A percentile compares a stretch with the other conserved stretches of the same genome.
phyloP scores from a whole-genome alignment of 2,113 vertebrate genomes.

The Dolichotis patagonum region DNA sequence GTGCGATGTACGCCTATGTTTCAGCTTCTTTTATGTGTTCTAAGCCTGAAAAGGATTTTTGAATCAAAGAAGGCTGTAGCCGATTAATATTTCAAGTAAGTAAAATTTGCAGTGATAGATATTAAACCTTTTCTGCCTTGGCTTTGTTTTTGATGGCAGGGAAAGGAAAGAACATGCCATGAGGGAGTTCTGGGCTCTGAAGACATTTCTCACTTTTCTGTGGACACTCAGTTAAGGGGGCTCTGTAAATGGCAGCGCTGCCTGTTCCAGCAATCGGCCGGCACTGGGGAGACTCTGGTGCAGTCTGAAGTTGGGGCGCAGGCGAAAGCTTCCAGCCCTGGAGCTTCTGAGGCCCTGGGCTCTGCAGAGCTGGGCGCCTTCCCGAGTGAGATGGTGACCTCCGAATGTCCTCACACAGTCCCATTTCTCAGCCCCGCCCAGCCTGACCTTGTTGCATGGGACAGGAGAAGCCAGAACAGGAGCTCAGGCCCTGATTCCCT shows the following conservation, averaged over 20 bases:
- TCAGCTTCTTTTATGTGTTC: slow-evolving; percentile 61
- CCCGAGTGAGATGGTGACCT: neutral
- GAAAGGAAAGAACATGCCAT: neutral
- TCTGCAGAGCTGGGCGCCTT: neutral
- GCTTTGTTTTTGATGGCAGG: neutral
- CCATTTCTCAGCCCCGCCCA: too few species aligned
- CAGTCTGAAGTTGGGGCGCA: fast-evolving
- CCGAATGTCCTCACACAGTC: fast-evolving
- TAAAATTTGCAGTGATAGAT: neutral
- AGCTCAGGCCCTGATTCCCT: neutral
- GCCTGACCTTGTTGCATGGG: fast-evolving
- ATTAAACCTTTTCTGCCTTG: neutral
- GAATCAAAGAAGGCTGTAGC: slow-evolving; percentile 26
- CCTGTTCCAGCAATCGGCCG: neutral
- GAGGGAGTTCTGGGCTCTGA: neutral
- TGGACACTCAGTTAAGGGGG: neutral
- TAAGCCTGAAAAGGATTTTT: slow-evolving; percentile 38
- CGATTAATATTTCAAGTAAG: slow-evolving; percentile 8
- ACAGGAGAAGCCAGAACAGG: neutral
- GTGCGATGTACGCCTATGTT: slow-evolving; percentile 24
- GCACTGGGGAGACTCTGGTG: neutral
- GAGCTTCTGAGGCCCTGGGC: neutral
- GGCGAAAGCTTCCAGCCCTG: neutral
- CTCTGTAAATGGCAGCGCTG: neutral
- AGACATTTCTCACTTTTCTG: neutral